Conservation (phyloP, 2,113 vertebrate genomes). For the Albula goreensis region DNA sequence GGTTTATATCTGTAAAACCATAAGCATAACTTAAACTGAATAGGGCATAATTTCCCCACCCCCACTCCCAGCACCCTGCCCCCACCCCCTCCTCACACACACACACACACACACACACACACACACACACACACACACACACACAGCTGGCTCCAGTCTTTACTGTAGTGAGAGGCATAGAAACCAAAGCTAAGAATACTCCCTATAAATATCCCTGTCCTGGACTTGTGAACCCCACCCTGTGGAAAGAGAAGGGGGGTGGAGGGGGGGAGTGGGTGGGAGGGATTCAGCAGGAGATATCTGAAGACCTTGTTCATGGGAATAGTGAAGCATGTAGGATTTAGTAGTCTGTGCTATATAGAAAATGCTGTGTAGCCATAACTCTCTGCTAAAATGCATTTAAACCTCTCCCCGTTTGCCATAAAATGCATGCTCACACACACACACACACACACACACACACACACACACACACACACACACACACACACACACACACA, state of each 20-base stretch:
- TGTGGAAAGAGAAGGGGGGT: background rate
- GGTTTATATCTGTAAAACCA: no score
- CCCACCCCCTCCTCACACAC: background rate
- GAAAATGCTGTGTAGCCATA: background rate
- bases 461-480: slow-evolving; percentile 13
- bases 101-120: background rate
- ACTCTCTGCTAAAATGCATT: background rate
- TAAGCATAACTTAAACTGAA: no score
- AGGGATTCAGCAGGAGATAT: background rate
- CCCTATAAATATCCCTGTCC: slow-evolving; percentile 26
- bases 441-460: background rate
- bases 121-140: background rate
- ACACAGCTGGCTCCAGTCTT: background rate
- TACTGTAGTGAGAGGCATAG: slow-evolving; percentile 19
- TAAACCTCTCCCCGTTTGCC: background rate
- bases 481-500: background rate
- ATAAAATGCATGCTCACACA: no score
- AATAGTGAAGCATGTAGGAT: background rate
- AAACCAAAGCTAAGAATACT: slow-evolving; percentile 40
- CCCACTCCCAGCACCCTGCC: background rate
- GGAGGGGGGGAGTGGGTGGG: no score
- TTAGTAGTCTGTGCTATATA: background rate
- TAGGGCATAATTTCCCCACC: no score
- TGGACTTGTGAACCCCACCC: background rate
- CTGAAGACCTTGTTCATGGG: background rate